Base-by-base conservation (phyloP, 2,113 vertebrate genomes). In the Leptobrachium ailaonicum region DNA sequence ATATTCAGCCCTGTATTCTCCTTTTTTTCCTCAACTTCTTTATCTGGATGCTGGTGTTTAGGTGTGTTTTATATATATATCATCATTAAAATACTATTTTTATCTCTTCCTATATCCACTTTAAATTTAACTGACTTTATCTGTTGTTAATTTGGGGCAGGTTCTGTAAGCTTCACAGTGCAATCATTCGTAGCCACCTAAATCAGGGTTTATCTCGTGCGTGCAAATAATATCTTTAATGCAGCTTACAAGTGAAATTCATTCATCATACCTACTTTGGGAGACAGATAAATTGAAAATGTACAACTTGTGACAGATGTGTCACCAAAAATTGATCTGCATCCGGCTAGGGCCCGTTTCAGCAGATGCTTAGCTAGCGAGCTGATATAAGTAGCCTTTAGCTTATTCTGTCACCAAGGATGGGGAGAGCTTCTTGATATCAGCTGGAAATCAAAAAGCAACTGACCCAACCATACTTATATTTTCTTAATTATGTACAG, bases 311-410 rank as follows among this genome's bases (percentile, higher is more conserved):
- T 71, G 76, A 63, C 68, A 62, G 32, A 64, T 71, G 67, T 71
- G 41, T 71, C 44, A 43, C 54, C 70, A 77, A 79, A 64, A 79
- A 79, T 71, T 71, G 76, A 78, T 78, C 76, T 50, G 56, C 12
- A 71, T 79, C 32, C 41, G 41, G 41, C 67, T 71, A 6, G 9
- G 20, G 13, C 69, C 76, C 47, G 75, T 41, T 71, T 58, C 32
- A 50, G 42, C 66, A 62, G 56, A 71, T 63, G 67, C 54, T 71
- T 66, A 71, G 41, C 43, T 20, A 2, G 62, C 13, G 73, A 75
- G 62, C 63, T 53, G 63, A 44, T 76, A 41, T 54, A 76, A 76
- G 75, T 54, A 67, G 45, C 44, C 54, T 76, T 67, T 62, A 53
- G 47, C 44, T 75, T 75, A 75, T 75, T 63, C 60, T 64, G 63